A percentile compares a stretch with the other conserved stretches of the same genome.
Conservation (phyloP, 2,113 vertebrate genomes). For the Clinocottus analis region DNA sequence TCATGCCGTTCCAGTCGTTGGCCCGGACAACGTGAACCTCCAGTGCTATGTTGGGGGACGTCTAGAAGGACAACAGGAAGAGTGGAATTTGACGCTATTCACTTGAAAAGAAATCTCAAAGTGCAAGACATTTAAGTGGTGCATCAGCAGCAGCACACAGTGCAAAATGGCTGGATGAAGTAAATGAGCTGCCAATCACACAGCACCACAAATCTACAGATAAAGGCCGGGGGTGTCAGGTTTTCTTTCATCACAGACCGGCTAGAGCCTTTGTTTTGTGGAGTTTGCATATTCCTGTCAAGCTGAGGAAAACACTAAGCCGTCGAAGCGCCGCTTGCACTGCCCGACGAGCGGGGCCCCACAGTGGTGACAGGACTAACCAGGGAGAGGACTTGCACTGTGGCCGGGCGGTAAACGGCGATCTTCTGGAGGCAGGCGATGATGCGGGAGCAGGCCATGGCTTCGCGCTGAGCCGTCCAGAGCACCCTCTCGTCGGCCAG, state of each 20-base stretch:
- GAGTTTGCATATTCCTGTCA: not conserved
- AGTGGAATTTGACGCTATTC: not conserved
- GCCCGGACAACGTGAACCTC: constrained; percentile 93
- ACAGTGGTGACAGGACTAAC: constrained; percentile 73
- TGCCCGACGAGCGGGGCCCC: no score
- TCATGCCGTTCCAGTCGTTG: constrained; percentile 93
- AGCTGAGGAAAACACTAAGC: not conserved
- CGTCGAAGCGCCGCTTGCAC: not conserved
- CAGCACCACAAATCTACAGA: not conserved
- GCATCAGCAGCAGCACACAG: not conserved
- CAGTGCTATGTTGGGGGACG: constrained; percentile 95
- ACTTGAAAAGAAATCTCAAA: not conserved
- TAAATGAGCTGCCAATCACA: not conserved
- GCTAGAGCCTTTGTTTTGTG: not conserved
- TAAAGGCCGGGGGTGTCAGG: not conserved
- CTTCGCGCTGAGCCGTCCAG: constrained; percentile 94
- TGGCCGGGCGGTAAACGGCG: constrained; percentile 87
- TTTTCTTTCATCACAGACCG: not conserved
- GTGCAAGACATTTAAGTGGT: not conserved
- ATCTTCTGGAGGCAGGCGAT: constrained; percentile 92
- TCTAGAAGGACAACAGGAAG: constrained; percentile 79
- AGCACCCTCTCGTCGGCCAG: constrained; percentile 93
- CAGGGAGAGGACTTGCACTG: constrained; percentile 91
- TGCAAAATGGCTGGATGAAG: not conserved
- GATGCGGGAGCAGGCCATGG: constrained; percentile 92